Base-by-base conservation (phyloP, 1,140 invertebrate species). In the Drosophila gunungcola region DNA sequence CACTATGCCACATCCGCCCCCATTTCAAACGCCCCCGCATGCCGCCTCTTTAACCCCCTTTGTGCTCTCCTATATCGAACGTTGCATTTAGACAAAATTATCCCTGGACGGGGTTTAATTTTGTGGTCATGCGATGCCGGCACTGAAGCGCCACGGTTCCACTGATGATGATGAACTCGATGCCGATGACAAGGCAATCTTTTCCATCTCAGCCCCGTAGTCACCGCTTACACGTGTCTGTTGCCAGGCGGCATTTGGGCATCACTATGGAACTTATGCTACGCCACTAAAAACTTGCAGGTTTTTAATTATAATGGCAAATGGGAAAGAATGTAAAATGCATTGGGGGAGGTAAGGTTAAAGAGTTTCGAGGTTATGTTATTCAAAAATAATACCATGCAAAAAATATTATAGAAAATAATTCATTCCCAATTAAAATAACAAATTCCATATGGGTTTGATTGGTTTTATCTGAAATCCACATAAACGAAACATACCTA, bases 1-100 rank as follows among this genome's bases (percentile, higher is more conserved):
- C 41, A 53, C 53, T 25, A 42, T 34, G 29, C 48, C 51, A 54
- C 49, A 67, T 49, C 10, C 32, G 32, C 27, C 49, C 42, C 60
- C 29, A 11, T 34, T 16, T 39, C 13, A 12, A 7, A 25, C 42
- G 25, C 38, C 45, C 12, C 25, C 2, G 21, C 32, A n/a, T 3
- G n/a, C 32, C 10, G 27, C 25, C n/a, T n/a, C 41, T 12, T 10
- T 10, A 41, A 36, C 4, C 29, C 36, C 16, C 29, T 21, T 3
- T 32, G 27, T 25, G 43, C 64, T 48, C 42, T 57, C 32, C 65
- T 70, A 70, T 56, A 82, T 81, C 57, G 76, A 88, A 77, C 72
- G 67, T 73, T 83, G 75, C 84, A 89, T 77, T 88, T 88, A 84
- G 84, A 90, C 84, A 72, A 89, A 89, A 90, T 89, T 89, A 89